phyloP scores from a whole-genome alignment of 2,113 vertebrate species.

The Micronycteris hirsuta region DNA sequence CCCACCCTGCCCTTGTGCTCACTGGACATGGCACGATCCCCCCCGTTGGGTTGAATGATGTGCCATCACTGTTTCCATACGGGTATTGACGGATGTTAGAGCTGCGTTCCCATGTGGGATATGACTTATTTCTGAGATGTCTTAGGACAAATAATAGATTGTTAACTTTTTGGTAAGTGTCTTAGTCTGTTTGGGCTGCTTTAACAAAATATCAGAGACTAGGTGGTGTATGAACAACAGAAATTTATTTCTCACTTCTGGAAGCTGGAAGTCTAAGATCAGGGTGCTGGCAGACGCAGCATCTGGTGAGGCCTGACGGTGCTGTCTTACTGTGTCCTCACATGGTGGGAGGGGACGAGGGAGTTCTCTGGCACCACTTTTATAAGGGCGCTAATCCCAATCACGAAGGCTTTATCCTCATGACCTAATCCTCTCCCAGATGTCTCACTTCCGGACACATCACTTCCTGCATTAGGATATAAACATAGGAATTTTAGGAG shows the following conservation, averaged over 20 bases:
- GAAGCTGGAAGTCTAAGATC: too few species aligned
- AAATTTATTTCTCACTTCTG: too few species aligned
- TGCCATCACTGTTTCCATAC: neutral
- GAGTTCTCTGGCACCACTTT: neutral
- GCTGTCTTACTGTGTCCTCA: neutral
- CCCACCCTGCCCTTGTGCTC: neutral
- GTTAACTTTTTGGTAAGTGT: neutral
- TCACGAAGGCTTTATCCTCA: neutral
- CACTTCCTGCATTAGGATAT: neutral
- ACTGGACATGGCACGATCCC: neutral
- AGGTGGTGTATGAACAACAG: neutral
- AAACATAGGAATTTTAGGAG: neutral
- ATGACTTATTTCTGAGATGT: neutral
- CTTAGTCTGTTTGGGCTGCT: neutral
- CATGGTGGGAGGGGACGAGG: neutral
- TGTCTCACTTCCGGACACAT: too few species aligned
- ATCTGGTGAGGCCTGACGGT: neutral
- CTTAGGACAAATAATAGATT: neutral
- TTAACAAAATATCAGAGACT: neutral
- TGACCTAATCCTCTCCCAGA: neutral
- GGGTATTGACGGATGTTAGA: neutral
- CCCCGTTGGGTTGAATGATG: neutral
- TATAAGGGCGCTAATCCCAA: neutral
- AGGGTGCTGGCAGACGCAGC: too few species aligned
- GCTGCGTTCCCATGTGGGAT: neutral